phyloP scores from a whole-genome alignment of 2,888 invertebrate species.

The Drosophila barbarae region DNA sequence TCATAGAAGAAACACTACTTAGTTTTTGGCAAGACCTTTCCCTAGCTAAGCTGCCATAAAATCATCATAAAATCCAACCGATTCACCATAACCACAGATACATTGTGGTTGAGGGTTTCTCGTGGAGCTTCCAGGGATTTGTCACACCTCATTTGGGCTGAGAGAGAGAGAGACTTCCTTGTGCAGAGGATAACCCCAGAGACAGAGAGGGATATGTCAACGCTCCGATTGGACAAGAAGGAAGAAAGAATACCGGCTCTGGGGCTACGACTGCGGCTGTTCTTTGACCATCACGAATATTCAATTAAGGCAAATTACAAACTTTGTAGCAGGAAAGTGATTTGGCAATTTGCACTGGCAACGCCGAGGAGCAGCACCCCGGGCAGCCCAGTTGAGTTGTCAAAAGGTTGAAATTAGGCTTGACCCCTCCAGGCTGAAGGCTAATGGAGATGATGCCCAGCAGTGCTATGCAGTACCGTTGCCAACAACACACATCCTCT shows the following conservation, averaged over 20 bases:
- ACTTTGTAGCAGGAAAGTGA: constrained; percentile 66
- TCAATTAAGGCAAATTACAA: constrained; percentile 72
- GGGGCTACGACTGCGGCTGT: constrained; percentile 8
- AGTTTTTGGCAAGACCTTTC: not conserved
- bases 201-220: constrained; percentile 34
- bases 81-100: constrained; percentile 3
- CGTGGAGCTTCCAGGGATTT: constrained; percentile 11
- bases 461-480: constrained; percentile 51
- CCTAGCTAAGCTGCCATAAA: not conserved
- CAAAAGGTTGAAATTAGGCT: constrained; percentile 72
- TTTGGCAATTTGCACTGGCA: constrained; percentile 49
- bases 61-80: constrained; percentile 7
- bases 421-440: constrained; percentile 54
- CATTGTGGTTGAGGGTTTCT: constrained; percentile 4
- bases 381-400: constrained; percentile 57
- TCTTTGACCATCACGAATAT: constrained; percentile 69
- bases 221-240: constrained; percentile 19
- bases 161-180: not conserved
- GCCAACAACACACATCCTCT: not conserved
- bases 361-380: not conserved
- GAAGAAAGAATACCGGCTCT: constrained; percentile 16
- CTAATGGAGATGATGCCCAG: constrained; percentile 28
- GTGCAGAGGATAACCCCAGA: no score
- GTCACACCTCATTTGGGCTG: constrained; percentile 26
- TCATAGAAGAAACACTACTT: not conserved